These are phyloP conservation scores for Clarias macrocephalus DNA, from an alignment of 2,113 vertebrate genomes.

Conservation along the genomic window DNA sequence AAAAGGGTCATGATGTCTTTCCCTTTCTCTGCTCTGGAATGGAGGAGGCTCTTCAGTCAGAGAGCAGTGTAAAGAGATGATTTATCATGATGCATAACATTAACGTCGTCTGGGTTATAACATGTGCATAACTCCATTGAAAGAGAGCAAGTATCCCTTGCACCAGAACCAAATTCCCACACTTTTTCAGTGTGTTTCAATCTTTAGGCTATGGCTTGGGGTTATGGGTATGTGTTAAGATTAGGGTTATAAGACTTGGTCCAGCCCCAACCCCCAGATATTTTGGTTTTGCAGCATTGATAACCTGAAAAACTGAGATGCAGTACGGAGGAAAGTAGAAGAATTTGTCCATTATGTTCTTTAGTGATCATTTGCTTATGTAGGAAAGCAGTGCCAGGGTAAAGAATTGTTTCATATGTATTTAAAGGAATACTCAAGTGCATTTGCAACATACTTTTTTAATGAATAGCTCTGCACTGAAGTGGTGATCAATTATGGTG, in stretches of 20 bases:
- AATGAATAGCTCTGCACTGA: background rate
- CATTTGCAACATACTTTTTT: background rate
- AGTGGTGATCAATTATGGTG: background rate
- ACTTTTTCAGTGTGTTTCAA: background rate
- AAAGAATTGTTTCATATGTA: background rate
- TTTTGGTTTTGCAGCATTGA: background rate
- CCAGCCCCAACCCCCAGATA: background rate
- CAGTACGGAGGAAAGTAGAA: background rate
- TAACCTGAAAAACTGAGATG: background rate
- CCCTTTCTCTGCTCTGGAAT: background rate
- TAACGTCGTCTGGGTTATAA: background rate
- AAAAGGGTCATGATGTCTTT: background rate
- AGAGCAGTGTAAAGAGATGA: background rate
- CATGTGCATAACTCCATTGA: no score
- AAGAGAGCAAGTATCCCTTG: background rate
- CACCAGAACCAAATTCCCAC: background rate
- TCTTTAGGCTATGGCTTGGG: background rate
- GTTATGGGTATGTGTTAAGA: background rate
- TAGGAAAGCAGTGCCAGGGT: background rate
- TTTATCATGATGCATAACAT: background rate
- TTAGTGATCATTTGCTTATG: background rate
- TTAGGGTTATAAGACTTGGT: background rate
- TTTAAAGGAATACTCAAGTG: background rate
- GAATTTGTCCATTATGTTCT: background rate
- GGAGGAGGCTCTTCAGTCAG: background rate